Evolutionary conservation across 2,113 vertebrate species (phyloP).

Genomic region (Dromaius novaehollandiae): DNA sequence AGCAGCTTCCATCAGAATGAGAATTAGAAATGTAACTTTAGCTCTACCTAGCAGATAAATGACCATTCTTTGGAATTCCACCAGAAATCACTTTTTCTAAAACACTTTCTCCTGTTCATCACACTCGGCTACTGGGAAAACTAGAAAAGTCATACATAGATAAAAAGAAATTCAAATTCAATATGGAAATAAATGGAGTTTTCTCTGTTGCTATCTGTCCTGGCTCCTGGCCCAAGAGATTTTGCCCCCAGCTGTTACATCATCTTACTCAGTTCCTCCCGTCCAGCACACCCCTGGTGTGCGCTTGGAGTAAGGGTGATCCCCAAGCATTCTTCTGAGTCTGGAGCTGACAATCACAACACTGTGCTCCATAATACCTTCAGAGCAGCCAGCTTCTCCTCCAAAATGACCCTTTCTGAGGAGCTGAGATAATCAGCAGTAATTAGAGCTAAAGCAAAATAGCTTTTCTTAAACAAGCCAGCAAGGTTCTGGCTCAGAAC

Average conservation of each 20-base stretch:
- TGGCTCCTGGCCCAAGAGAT: neutral
- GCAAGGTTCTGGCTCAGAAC: constrained; percentile 13
- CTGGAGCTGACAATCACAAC: neutral
- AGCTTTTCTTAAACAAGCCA: constrained; percentile 3
- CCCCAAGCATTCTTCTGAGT: neutral
- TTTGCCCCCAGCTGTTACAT: neutral
- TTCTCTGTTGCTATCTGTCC: neutral
- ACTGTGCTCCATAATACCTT: neutral
- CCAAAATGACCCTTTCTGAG: neutral
- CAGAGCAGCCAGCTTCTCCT: neutral
- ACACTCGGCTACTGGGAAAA: neutral
- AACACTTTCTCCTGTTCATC: neutral
- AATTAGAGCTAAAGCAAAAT: neutral
- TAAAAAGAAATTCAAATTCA: neutral
- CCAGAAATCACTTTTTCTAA: neutral
- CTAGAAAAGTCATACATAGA: neutral
- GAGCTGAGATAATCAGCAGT: neutral
- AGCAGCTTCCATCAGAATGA: neutral
- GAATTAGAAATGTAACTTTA: neutral
- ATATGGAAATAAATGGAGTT: neutral
- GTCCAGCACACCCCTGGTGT: neutral
- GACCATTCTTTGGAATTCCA: neutral
- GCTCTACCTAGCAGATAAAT: neutral
- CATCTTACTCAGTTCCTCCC: neutral
- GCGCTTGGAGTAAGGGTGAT: neutral